Evolutionary conservation across 2,797 vertebrate species (phyloP).

Genomic region (Anas flavirostris): DNA sequence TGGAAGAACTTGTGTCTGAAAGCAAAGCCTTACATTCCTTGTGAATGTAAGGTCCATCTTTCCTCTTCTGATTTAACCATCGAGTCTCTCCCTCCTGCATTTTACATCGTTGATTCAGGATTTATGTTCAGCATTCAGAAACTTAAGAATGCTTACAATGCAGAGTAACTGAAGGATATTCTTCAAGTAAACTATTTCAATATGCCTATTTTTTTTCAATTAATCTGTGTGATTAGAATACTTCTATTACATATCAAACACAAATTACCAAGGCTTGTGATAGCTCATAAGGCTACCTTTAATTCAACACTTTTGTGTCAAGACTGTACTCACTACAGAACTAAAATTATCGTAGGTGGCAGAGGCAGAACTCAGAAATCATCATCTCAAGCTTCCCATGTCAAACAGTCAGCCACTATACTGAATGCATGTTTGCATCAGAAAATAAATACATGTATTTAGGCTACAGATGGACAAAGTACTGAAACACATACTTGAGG

Average conservation of each 20-base stretch:
- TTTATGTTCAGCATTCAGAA: not conserved
- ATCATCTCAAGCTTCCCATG: not conserved
- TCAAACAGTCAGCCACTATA: not conserved
- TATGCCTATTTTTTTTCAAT: not conserved
- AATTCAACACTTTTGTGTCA: not conserved
- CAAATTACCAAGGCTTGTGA: not conserved
- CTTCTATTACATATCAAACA: not conserved
- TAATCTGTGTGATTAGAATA: not conserved
- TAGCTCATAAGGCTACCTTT: not conserved
- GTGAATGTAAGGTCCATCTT: not conserved
- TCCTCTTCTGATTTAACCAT: not conserved
- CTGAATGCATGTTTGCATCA: not conserved
- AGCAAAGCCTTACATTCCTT: not conserved
- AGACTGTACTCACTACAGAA: not conserved
- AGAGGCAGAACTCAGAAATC: not conserved
- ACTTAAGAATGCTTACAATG: not conserved
- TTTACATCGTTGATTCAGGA: not conserved
- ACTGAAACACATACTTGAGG: not conserved
- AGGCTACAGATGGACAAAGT: not conserved
- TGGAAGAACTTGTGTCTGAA: not conserved
- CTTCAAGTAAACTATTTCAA: not conserved
- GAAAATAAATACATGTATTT: not conserved
- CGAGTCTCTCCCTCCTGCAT: not conserved
- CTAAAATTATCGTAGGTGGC: not conserved
- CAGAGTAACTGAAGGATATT: not conserved